Base-by-base conservation (phyloP, 2,888 invertebrate genomes). In the Ischnus inquisitorius region DNA sequence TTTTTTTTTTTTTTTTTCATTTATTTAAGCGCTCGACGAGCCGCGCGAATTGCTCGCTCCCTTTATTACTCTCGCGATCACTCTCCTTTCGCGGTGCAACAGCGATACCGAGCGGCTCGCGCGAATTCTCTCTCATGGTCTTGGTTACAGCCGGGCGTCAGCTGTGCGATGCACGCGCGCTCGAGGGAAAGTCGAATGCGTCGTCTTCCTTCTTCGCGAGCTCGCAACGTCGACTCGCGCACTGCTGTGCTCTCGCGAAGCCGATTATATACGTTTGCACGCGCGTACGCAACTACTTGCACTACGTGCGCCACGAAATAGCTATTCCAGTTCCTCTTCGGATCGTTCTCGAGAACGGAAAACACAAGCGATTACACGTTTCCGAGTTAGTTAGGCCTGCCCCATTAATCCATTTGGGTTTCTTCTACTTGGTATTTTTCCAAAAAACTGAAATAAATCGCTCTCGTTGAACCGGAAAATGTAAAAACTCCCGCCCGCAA, bases 121-220 rank as follows among this genome's bases (percentile, higher is more conserved):
- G 64, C 39, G 39, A 65, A 84, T 77, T 74, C 68, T 68, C 64
- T 57, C 22, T 79, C 78, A n/a, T n/a, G n/a, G 60, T 48, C 69
- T 22, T 25, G 39, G 2, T 48, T n/a, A 46, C n/a, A 19, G 28
- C 5, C 14, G 54, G 46, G 76, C 77, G 80, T 81, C 81, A 84
- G 84, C 84, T 84, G 81, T 78, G 78, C 74, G 77, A 80, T 71
- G 65, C 60, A 39, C 25, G 82, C 69, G 43, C 46, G 48, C 54
- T 25, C 79, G 62, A 84, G 84, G 84, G 84, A 84, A 81, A 81
- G 84, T 84, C 84, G 81, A 77, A 74, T 84, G 43, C 83, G 83
- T 80, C 80, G 76, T 84, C 76, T 80, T 80, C 80, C 76, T 83
- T 80, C 77, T 80, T 74, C 54, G 60, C 72, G 43, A 62, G 54